Conservation (phyloP, 2,888 invertebrate genomes). For the Hypsopygia costalis region DNA sequence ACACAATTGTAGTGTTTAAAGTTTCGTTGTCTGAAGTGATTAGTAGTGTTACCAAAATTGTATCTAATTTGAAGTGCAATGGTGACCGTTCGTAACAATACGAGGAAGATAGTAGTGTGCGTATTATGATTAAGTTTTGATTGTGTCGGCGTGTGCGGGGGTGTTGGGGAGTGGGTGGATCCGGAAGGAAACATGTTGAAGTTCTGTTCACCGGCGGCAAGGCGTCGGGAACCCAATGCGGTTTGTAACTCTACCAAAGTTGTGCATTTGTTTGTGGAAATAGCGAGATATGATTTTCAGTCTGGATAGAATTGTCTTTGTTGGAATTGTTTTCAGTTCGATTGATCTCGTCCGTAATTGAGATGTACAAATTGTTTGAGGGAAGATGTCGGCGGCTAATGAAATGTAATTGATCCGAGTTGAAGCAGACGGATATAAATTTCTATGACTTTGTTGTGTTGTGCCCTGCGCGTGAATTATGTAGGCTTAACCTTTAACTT, state of each 20-base stretch:
- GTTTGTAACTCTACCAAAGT: constrained; percentile 45
- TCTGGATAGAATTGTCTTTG: neutral
- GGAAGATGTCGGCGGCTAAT: neutral
- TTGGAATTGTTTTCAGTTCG: neutral
- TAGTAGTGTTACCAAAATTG: neutral
- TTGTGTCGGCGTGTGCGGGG: constrained; percentile 23
- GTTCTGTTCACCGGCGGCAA: constrained; percentile 81
- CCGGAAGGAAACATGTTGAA: constrained; percentile 77
- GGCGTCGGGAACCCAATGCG: constrained; percentile 75
- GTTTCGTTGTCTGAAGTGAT: constrained; percentile 10
- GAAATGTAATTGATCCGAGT: neutral
- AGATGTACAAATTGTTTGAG: neutral
- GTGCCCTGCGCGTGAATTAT: no score
- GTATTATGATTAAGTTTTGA: constrained; percentile 18
- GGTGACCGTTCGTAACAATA: neutral
- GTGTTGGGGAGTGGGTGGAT: constrained; percentile 25
- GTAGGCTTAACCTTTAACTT: no score
- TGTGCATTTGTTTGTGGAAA: constrained; percentile 27
- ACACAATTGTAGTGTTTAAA: constrained; percentile 20
- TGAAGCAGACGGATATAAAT: no score
- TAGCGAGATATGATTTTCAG: constrained; percentile 11
- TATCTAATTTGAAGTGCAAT: neutral
- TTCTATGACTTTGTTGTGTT: no score
- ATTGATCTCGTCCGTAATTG: neutral
- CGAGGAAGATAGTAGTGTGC: constrained; percentile 10